These are phyloP conservation scores for Chalcosyrphus nemorum DNA, from an alignment of 2,888 invertebrate species.

Conservation along the genomic window DNA sequence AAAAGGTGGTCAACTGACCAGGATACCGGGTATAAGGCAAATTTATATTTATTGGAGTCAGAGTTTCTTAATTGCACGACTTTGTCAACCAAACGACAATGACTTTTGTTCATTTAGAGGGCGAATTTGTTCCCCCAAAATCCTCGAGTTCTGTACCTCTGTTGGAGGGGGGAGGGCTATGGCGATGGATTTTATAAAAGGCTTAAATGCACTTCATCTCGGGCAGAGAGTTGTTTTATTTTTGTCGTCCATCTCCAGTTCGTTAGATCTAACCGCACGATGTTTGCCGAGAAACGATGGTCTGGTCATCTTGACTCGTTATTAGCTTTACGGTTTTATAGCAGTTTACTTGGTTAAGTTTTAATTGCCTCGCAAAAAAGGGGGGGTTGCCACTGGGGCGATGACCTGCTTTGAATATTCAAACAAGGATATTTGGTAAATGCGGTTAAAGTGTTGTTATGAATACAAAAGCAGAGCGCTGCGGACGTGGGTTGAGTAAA, in stretches of 20 bases:
- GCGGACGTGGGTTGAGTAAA: background rate
- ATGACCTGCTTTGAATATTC: conserved; percentile 25
- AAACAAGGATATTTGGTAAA: conserved; percentile 6
- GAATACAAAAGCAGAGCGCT: conserved; percentile 35
- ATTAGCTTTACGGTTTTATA: conserved; percentile 58
- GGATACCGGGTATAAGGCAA: conserved; percentile 32
- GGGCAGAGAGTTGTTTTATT: conserved; percentile 33
- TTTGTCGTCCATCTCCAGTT: conserved; percentile 43
- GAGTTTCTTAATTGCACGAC: conserved; percentile 68
- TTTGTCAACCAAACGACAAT: conserved; percentile 62
- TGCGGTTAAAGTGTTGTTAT: conserved; percentile 26
- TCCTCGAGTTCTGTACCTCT: background rate
- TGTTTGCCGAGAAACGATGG: conserved; percentile 45
- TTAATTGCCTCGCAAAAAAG: conserved; percentile 40
- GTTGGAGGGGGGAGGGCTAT: background rate
- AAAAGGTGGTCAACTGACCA: conserved; percentile 38
- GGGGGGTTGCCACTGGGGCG: background rate
- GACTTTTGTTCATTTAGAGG: conserved; percentile 50
- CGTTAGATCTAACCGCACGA: conserved; percentile 50
- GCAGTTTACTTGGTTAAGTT: conserved; percentile 57
- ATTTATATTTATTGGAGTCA: conserved; percentile 70
- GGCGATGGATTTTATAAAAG: conserved; percentile 22
- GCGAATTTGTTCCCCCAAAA: conserved; percentile 2
- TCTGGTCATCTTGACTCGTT: conserved; percentile 58
- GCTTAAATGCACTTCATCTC: conserved; percentile 49